These are phyloP conservation scores for Pomatostomus ruficeps DNA, from an alignment of 2,113 vertebrate species.

Conservation along the genomic window DNA sequence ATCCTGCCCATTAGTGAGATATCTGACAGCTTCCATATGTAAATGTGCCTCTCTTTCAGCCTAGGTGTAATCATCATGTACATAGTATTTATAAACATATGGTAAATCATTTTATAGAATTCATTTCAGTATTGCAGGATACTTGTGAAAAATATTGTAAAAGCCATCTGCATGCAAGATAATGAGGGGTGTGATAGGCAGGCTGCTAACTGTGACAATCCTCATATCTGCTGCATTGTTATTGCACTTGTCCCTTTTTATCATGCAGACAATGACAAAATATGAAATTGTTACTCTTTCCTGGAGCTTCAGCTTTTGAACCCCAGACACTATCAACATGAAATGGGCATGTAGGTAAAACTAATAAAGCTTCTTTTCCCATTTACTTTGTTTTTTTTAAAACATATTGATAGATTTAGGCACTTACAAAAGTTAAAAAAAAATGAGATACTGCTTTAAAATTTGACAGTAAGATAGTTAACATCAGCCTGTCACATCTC, in stretches of 20 bases:
- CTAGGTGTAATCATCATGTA: background rate
- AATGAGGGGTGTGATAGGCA: background rate
- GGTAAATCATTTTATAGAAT: background rate
- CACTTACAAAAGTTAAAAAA: background rate
- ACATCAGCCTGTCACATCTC: background rate
- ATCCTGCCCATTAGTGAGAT: background rate
- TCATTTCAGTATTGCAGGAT: background rate
- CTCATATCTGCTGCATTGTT: background rate
- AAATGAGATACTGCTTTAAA: background rate
- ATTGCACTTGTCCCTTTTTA: background rate
- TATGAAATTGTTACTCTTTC: background rate
- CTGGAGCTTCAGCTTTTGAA: background rate
- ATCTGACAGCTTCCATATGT: background rate
- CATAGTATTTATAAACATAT: slow-evolving; percentile 17
- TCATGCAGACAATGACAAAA: background rate
- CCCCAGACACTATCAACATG: background rate
- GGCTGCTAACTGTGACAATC: background rate
- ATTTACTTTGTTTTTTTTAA: background rate
- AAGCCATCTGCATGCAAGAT: slow-evolving; percentile 10
- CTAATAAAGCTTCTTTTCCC: background rate
- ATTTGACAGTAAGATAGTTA: background rate
- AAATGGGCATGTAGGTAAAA: background rate
- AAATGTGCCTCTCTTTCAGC: background rate
- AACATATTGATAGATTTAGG: background rate
- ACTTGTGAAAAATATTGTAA: background rate